Conservation (phyloP, 2,113 vertebrate species). For the Chloropsis cyanopogon region DNA sequence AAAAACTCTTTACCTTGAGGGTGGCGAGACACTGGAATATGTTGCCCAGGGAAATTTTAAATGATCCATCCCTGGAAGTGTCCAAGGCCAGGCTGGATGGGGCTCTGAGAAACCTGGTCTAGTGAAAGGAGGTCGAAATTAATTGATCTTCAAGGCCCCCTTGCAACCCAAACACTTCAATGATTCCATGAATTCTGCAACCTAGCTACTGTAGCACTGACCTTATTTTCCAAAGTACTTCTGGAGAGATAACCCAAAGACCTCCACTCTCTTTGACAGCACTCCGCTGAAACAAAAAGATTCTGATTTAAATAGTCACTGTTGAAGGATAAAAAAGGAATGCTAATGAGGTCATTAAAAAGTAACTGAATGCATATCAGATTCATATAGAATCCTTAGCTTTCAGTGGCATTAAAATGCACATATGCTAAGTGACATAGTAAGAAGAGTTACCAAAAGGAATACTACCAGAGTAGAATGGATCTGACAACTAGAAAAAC, state of each 20-base stretch:
- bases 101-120: not conserved
- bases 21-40: not conserved
- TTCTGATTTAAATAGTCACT: not conserved
- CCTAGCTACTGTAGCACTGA: not conserved
- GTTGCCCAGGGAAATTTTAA: not conserved
- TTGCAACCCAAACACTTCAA: not conserved
- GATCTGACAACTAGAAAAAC: not conserved
- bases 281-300: not conserved
- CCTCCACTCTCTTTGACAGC: not conserved
- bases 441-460: conserved; percentile 6
- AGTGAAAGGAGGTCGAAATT: not conserved
- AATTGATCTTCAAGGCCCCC: not conserved
- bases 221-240: not conserved
- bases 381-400: not conserved
- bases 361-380: not conserved
- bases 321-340: not conserved
- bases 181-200: not conserved
- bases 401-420: not conserved
- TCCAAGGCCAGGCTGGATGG: not conserved
- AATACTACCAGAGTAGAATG: not conserved
- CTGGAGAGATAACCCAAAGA: not conserved
- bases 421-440: not conserved
- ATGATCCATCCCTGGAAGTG: not conserved
- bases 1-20: not conserved
- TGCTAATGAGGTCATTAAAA: not conserved